These are phyloP conservation scores for Chaetodon trifascialis DNA, from an alignment of 2,113 vertebrate species.

Conservation along the genomic window DNA sequence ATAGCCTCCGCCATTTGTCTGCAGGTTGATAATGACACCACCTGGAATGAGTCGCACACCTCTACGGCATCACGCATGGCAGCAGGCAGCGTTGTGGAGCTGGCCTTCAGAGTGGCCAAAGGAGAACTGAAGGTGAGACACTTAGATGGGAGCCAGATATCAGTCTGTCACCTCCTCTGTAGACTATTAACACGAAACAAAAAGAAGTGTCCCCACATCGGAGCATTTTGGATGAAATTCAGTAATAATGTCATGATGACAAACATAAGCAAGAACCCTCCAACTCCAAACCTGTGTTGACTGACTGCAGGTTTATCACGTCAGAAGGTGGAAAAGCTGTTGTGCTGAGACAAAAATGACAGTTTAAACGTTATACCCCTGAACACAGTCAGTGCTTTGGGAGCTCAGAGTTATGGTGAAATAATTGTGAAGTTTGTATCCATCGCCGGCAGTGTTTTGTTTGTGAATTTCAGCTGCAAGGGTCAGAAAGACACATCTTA, in stretches of 20 bases:
- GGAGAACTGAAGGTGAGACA: constrained; percentile 90
- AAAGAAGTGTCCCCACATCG: neutral
- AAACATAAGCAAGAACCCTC: neutral
- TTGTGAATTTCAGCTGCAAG: neutral
- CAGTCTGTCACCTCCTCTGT: neutral
- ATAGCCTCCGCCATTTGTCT: neutral
- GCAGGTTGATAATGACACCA: constrained; percentile 96
- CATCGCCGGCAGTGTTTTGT: neutral
- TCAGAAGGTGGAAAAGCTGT: neutral
- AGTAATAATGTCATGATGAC: neutral
- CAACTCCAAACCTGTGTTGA: neutral
- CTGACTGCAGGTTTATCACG: neutral
- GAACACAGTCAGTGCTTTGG: neutral
- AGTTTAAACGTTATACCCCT: neutral
- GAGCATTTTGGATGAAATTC: neutral
- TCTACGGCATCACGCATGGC: constrained; percentile 95
- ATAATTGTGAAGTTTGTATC: neutral
- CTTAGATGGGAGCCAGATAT: neutral
- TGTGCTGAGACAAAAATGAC: neutral
- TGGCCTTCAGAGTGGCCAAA: constrained; percentile 92
- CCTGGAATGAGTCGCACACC: constrained; percentile 97
- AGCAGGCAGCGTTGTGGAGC: constrained; percentile 90
- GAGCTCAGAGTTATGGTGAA: neutral
- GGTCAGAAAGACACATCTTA: neutral
- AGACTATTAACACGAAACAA: neutral